These are phyloP conservation scores for Chamaedrilus cognettii DNA, from an alignment of 2,888 invertebrate species.

Conservation along the genomic window DNA sequence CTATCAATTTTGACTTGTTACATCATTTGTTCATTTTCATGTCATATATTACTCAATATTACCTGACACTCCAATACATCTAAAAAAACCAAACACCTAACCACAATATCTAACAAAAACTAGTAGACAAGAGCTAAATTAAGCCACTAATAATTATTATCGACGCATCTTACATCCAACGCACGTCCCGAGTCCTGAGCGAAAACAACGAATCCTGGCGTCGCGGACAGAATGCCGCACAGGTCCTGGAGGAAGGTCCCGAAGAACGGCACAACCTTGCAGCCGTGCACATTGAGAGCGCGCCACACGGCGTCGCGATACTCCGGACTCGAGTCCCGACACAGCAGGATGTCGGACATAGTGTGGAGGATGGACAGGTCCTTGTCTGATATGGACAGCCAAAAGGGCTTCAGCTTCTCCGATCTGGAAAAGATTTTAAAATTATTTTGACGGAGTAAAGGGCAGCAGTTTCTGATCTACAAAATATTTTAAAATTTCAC, in stretches of 20 bases:
- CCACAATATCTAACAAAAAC: too few relatives aligned
- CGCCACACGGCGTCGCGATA: slow-evolving; percentile 13
- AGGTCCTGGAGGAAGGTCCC: slow-evolving; percentile 88
- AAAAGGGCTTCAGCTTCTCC: slow-evolving; percentile 87
- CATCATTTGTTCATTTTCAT: too few relatives aligned
- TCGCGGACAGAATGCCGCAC: slow-evolving; percentile 68
- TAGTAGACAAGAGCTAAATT: too few relatives aligned
- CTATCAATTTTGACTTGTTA: too few relatives aligned
- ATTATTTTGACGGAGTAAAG: too few relatives aligned
- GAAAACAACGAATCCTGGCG: slow-evolving; percentile 64
- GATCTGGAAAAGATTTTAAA: slow-evolving; percentile 79
- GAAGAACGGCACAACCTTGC: slow-evolving; percentile 81
- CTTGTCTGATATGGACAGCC: slow-evolving; percentile 72
- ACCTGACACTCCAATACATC: too few relatives aligned
- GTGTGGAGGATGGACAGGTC: slow-evolving; percentile 69
- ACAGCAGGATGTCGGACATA: slow-evolving; percentile 14
- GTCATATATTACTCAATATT: too few relatives aligned
- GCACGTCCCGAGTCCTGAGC: slow-evolving; percentile 7
- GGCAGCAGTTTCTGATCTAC: too few relatives aligned
- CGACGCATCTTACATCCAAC: slow-evolving; percentile 7
- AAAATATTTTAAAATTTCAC: too few relatives aligned
- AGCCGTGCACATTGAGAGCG: slow-evolving; percentile 11
- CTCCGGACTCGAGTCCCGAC: slow-evolving; percentile 4
- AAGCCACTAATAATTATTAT: too few relatives aligned
- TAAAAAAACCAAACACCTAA: too few relatives aligned